Conservation (phyloP, 1,140 invertebrate genomes). For the Gryon sp. region DNA sequence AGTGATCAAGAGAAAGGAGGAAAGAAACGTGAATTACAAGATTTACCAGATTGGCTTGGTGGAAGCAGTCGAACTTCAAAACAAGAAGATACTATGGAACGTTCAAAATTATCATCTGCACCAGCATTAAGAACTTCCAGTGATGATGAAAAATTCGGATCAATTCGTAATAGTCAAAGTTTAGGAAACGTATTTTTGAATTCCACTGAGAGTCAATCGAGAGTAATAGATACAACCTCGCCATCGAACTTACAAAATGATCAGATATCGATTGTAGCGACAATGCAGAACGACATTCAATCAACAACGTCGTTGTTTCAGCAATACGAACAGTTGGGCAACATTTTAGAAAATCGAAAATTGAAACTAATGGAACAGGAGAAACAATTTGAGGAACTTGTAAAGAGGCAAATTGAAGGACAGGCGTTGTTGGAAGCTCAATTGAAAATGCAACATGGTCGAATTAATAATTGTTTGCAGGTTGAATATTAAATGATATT, state of each 20-base stretch:
- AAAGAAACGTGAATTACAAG: conserved; percentile 31
- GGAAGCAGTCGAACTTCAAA: conserved; percentile 53
- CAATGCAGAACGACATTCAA: conserved; percentile 71
- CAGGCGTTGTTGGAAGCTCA: conserved; percentile 71
- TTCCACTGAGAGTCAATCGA: conserved; percentile 8
- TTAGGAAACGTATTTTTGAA: conserved; percentile 13
- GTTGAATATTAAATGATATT: conserved; percentile 49
- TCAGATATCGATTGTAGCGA: conserved; percentile 67
- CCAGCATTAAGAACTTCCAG: neutral
- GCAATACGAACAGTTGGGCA: conserved; percentile 69
- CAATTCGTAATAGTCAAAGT: neutral
- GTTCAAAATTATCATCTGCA: conserved; percentile 19
- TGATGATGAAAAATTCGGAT: neutral
- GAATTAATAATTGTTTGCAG: conserved; percentile 72
- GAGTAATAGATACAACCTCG: conserved; percentile 42
- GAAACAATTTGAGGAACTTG: conserved; percentile 70
- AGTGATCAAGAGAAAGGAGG: conserved; percentile 3
- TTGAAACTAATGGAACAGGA: conserved; percentile 67
- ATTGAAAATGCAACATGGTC: conserved; percentile 73
- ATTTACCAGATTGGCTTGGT: conserved; percentile 75
- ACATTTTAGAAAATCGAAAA: conserved; percentile 66
- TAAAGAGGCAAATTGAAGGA: conserved; percentile 70
- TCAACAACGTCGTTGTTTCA: conserved; percentile 67
- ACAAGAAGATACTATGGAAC: conserved; percentile 37
- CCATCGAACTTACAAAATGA: conserved; percentile 66